phyloP scores from a whole-genome alignment of 2,888 invertebrate genomes.

The Acleris sparsana region DNA sequence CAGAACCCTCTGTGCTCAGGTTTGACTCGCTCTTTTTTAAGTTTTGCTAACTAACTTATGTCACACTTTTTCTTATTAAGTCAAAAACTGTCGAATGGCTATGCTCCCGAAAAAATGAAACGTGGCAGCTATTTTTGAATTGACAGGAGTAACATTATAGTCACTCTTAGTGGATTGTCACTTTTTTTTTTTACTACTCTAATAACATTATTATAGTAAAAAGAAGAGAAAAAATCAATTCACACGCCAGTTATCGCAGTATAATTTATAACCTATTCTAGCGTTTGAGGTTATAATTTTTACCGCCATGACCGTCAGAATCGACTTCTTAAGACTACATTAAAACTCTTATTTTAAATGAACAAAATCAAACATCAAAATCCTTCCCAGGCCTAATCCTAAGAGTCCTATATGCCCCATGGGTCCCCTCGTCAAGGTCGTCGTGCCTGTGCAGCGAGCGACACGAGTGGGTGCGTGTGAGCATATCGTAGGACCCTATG shows the following conservation, averaged over 20 bases:
- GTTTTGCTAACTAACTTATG: too few relatives aligned
- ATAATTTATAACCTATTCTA: too few relatives aligned
- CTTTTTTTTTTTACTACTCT: too few relatives aligned
- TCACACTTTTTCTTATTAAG: too few relatives aligned
- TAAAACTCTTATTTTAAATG: neutral
- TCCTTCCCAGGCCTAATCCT: slow-evolving; percentile 57
- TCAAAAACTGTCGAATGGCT: slow-evolving; percentile 35
- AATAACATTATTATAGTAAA: too few relatives aligned
- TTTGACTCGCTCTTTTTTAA: too few relatives aligned
- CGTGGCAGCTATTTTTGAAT: slow-evolving; percentile 87
- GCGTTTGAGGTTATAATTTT: too few relatives aligned
- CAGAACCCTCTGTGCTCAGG: too few relatives aligned
- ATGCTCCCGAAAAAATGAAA: slow-evolving; percentile 58
- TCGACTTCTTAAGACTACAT: neutral
- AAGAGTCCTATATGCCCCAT: slow-evolving; percentile 72
- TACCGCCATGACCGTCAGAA: neutral
- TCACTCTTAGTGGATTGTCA: too few relatives aligned
- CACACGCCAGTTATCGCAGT: too few relatives aligned
- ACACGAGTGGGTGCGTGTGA: slow-evolving; percentile 71
- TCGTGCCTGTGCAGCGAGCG: slow-evolving; percentile 63
- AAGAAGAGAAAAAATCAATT: too few relatives aligned
- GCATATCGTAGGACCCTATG: slow-evolving; percentile 70
- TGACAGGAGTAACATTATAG: slow-evolving; percentile 66
- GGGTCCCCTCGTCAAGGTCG: slow-evolving; percentile 66
- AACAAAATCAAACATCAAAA: slow-evolving; percentile 49